Evolutionary conservation across 2,113 vertebrate species (phyloP), one percentile per base, ranked within the genome.

Genomic region (Alethe diademata): DNA sequence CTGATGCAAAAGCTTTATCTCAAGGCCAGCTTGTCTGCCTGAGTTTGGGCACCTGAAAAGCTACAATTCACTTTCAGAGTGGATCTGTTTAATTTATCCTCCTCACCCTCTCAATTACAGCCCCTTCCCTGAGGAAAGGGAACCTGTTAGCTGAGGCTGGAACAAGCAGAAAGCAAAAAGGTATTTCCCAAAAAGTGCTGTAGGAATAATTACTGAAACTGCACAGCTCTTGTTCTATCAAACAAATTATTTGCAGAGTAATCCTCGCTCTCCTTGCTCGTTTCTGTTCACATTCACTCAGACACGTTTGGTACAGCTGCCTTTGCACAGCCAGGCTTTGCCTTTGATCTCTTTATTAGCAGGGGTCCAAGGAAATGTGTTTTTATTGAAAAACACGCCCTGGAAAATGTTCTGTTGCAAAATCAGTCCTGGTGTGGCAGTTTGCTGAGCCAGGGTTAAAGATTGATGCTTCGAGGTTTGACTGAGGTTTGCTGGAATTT

Each of bases 291-390:
- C 33, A 72, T 54, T 74, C 40, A 66, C 60, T 96, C 87, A 86
- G 40, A 36, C 36, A 45, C 5, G 11, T 31, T 2, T 58, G 38
- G 86, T 92, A 35, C 74, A 56, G 19, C 54, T 36, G 74, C 75
- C 64, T 93, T 75, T 79, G 70, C 17, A 50, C 79, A 76, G 73
- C 87, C 40, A 29, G 86, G 84, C 69, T 72, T 62, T 91, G 89
- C 12, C 94, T 96, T 96, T 96, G 94, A 96, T 96, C 72, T 94
- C 61, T 82, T 62, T 9, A 73, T 58, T 76, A 66, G 50, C 90
- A 73, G 74, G 71, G 35, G 60, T 53, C 71, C 74, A 67, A 33
- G 60, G 83, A 60, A 96, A 71, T 33, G 76, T 22, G 78, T 85
- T 93, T 97, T 89, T 69, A 92, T 93, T 83, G 70, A 86, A 92